Evolutionary conservation across 2,888 invertebrate genomes (phyloP).

Genomic region (Yponomeuta malinellus): DNA sequence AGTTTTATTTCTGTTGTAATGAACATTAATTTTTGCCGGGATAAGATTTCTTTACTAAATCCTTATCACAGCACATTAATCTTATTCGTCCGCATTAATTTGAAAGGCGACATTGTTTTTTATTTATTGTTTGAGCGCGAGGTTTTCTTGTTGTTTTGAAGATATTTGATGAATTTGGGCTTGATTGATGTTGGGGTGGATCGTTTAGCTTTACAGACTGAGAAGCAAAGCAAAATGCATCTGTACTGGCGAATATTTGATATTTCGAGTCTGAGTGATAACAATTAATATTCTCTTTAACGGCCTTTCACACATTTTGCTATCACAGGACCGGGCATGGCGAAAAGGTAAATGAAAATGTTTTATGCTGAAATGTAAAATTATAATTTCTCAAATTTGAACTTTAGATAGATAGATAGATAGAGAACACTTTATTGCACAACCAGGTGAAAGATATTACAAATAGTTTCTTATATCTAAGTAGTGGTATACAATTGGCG

Average conservation of each 20-base stretch:
- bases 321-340: no score
- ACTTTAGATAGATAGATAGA: no score
- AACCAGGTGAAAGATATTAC: no score
- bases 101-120: conserved; percentile 8
- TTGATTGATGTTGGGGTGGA: background rate
- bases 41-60: background rate
- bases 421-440: no score
- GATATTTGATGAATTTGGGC: background rate
- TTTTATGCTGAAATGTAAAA: no score
- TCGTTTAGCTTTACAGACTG: background rate
- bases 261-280: background rate
- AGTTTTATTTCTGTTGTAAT: background rate
- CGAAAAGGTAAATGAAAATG: no score
- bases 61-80: conserved; percentile 1
- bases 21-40: conserved; percentile 5
- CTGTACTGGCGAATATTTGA: background rate
- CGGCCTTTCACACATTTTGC: no score
- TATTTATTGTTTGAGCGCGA: background rate
- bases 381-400: no score
- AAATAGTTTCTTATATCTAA: no score
- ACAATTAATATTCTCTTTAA: no score
- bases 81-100: background rate
- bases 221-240: background rate
- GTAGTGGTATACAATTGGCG: no score
- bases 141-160: background rate